A percentile compares a stretch with the other conserved stretches of the same genome.
Conservation (phyloP, 2,797 vertebrate genomes). For the Gobio occitaniae region DNA sequence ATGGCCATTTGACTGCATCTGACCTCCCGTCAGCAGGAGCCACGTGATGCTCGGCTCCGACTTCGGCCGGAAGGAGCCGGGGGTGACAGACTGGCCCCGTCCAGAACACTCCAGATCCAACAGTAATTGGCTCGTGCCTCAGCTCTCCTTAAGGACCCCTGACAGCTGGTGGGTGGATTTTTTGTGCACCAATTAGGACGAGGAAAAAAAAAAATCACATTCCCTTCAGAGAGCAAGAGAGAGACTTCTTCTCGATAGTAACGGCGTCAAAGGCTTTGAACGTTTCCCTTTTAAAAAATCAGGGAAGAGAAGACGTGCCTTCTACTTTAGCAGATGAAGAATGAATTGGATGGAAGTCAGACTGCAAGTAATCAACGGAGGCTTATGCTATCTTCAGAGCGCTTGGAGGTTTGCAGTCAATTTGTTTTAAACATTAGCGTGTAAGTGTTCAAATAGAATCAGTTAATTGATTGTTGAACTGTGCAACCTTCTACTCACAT, state of each 20-base stretch:
- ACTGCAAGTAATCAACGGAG: conserved; percentile 9
- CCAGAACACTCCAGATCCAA: conserved; percentile 52
- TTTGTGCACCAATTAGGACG: conserved; percentile 63
- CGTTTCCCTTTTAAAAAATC: neutral
- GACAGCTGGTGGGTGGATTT: conserved; percentile 60
- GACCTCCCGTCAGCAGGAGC: conserved; percentile 57
- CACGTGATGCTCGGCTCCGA: conserved; percentile 47
- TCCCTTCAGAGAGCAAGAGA: conserved; percentile 52
- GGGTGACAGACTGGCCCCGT: conserved; percentile 54
- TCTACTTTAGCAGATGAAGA: conserved; percentile 1
- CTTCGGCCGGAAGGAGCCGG: conserved; percentile 61
- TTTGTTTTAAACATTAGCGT: conserved; percentile 36
- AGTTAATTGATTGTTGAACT: conserved; percentile 49
- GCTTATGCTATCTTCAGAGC: conserved; percentile 34
- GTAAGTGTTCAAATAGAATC: conserved; percentile 23
- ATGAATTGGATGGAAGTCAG: conserved; percentile 23
- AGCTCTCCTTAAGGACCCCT: conserved; percentile 62
- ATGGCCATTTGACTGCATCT: conserved; percentile 37
- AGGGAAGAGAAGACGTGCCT: neutral
- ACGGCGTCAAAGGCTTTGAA: conserved; percentile 36
- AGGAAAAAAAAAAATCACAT: conserved; percentile 44
- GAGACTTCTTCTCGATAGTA: neutral
- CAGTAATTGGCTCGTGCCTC: conserved; percentile 71
- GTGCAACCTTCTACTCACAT: neutral
- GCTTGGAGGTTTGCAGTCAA: conserved; percentile 16